These are phyloP conservation scores for Eurytoma adleriae DNA, from an alignment of 2,888 invertebrate species.

Conservation along the genomic window DNA sequence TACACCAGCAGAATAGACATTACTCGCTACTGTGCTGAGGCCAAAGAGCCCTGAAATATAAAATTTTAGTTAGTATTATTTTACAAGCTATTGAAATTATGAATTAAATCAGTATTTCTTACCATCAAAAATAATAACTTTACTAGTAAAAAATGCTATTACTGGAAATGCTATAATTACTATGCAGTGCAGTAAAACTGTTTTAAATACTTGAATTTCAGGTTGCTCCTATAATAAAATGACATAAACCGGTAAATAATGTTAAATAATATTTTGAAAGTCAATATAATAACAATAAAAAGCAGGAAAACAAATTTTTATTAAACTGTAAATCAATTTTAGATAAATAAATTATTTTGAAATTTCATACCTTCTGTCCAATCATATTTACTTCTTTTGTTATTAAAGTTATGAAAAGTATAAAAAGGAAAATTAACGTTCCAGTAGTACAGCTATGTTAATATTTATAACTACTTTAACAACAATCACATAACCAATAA, in stretches of 20 bases:
- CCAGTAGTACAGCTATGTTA: too few species aligned
- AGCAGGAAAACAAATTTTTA: neutral
- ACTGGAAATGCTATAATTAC: conserved; percentile 88
- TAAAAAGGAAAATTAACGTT: conserved; percentile 18
- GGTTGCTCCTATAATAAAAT: conserved; percentile 79
- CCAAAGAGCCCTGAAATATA: conserved; percentile 76
- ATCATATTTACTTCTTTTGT: conserved; percentile 24
- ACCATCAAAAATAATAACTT: conserved; percentile 85
- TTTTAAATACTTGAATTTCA: conserved; percentile 85
- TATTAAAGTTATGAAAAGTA: conserved; percentile 14
- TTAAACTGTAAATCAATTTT: neutral
- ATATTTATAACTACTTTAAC: neutral
- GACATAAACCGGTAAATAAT: neutral
- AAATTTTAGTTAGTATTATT: conserved; percentile 19
- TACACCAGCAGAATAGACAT: conserved; percentile 87
- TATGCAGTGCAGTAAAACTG: conserved; percentile 86
- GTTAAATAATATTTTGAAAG: too few species aligned
- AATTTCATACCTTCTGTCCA: conserved; percentile 27
- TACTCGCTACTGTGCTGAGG: conserved; percentile 80
- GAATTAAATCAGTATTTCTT: conserved; percentile 67
- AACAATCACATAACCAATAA: conserved; percentile 41
- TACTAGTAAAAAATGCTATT: conserved; percentile 84
- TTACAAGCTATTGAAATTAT: neutral
- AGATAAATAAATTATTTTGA: neutral
- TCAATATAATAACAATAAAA: neutral